Evolutionary conservation across 2,113 vertebrate genomes (phyloP).

Genomic region (Toxotes jaculatrix): DNA sequence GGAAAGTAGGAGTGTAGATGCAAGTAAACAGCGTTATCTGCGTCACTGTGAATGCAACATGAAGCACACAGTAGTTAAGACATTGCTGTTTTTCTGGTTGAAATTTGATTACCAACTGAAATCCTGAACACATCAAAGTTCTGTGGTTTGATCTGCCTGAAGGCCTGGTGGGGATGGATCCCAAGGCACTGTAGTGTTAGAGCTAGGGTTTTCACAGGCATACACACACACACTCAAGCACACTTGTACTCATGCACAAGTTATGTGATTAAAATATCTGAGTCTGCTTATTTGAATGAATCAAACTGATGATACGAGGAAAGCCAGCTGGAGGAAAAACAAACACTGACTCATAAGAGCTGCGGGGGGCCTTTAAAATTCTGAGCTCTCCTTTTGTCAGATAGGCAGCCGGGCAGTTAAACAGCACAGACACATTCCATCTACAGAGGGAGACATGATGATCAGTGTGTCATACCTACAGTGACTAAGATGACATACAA

Average conservation of each 20-base stretch:
- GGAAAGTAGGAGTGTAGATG: too few species aligned
- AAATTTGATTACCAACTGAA: slow-evolving; percentile 38
- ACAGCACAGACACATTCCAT: slow-evolving; percentile 15
- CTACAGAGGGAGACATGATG: slow-evolving; percentile 23
- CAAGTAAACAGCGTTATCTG: neutral
- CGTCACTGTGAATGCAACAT: neutral
- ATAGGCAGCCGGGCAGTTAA: slow-evolving; percentile 17
- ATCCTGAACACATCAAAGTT: slow-evolving; percentile 44
- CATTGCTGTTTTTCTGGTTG: slow-evolving; percentile 28
- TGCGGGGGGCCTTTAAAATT: slow-evolving; percentile 57
- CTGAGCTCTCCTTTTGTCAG: slow-evolving; percentile 22
- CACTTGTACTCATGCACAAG: neutral
- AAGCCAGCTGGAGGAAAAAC: slow-evolving; percentile 53
- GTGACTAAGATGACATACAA: neutral
- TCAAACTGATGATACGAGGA: slow-evolving; percentile 41
- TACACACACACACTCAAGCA: neutral
- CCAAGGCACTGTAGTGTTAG: neutral
- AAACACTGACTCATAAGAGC: slow-evolving; percentile 50
- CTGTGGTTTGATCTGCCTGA: slow-evolving; percentile 33
- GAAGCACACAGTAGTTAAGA: slow-evolving; percentile 29
- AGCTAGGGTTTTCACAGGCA: neutral
- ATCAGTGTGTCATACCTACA: slow-evolving; percentile 18
- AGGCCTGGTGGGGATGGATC: slow-evolving; percentile 37
- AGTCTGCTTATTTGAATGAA: slow-evolving; percentile 43
- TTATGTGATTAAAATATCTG: slow-evolving; percentile 35